These are phyloP conservation scores for Meiosimyza platycephala DNA, from an alignment of 2,888 invertebrate genomes.

Conservation along the genomic window DNA sequence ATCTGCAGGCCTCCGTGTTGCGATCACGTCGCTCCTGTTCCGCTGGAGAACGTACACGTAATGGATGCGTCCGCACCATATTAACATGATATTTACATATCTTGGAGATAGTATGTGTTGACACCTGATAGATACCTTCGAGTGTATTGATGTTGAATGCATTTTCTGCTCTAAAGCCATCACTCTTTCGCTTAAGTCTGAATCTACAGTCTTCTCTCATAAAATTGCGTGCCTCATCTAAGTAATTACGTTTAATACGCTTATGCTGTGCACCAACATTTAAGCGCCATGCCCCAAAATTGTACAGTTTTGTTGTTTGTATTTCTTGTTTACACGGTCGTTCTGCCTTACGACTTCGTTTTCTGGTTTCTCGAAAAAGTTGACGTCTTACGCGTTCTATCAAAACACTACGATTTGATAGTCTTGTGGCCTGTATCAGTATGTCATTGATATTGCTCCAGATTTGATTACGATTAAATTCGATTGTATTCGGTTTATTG, in stretches of 20 bases:
- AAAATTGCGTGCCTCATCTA: slow-evolving; percentile 42
- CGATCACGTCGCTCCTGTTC: slow-evolving; percentile 44
- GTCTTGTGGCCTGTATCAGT: slow-evolving; percentile 41
- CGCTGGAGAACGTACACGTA: slow-evolving; percentile 40
- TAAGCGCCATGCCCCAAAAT: slow-evolving; percentile 46
- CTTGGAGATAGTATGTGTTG: slow-evolving; percentile 36
- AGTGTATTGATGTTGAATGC: slow-evolving; percentile 32
- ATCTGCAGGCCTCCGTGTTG: slow-evolving; percentile 47
- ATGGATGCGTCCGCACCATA: slow-evolving; percentile 46
- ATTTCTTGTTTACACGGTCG: slow-evolving; percentile 36
- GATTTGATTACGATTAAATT: slow-evolving; percentile 41
- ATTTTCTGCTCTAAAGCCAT: not conserved
- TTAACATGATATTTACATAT: slow-evolving; percentile 51
- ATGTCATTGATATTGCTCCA: slow-evolving; percentile 50
- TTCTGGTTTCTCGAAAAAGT: slow-evolving; percentile 49
- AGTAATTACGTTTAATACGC: slow-evolving; percentile 45
- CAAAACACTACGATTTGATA: slow-evolving; percentile 28
- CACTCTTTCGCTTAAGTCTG: slow-evolving; percentile 31
- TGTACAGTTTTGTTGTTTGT: slow-evolving; percentile 45
- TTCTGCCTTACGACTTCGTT: slow-evolving; percentile 44
- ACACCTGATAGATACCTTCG: slow-evolving; percentile 44
- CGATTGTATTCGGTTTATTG: slow-evolving; percentile 40
- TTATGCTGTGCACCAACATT: slow-evolving; percentile 45
- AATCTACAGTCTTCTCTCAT: not conserved
- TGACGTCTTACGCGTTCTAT: slow-evolving; percentile 52